Base-by-base conservation (phyloP, 2,113 vertebrate genomes). In the Ammodytes dubius region DNA sequence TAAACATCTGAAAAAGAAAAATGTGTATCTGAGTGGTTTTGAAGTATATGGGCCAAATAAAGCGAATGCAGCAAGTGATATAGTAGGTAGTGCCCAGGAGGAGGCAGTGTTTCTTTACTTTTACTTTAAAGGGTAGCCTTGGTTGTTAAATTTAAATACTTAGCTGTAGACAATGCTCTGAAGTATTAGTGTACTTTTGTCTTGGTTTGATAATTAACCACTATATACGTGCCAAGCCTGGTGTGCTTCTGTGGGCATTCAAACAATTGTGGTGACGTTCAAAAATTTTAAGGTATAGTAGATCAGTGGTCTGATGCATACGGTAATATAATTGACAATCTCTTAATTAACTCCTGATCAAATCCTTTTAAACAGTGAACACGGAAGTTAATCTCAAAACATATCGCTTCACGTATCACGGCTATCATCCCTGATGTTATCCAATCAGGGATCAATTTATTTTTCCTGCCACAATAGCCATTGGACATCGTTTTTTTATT, bases 71-170 rank as follows among this genome's bases (percentile, higher is more conserved):
- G 17, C 45, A 4, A 50, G 12, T 50, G 43, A 19, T 43, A 4
- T 35, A 84, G 5, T 50, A 35, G 57, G 7, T 37, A 9, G 0
- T 61, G 50, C 0, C 85, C 91, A 89, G 10, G 0, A 77, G 92
- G 73, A 57, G 88, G 76, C 47, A 10, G 3, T 75, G 47, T 82
- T 75, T 14, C 17, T 17, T 57, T 4, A 65, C 3, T 58, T 75
- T 74, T 74, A 5, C 2, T 64, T 46, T 66, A n/a, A 70, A 64
- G 35, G 27, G 15, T 5, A 17, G 50, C 3, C 74, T 15, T 19
- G 2, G 5, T 4, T 1, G 49, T 45, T n/a, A 3, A 49, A 11
- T 14, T 5, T 15, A 11, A 46, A 19, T 13, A n/a, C 5, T 27
- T 35, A 19, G 4, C n/a, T 43, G 42, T 43, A 49, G 42, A 57